Evolutionary conservation across 2,113 vertebrate species (phyloP).

Genomic region (Hypanus sabinus): DNA sequence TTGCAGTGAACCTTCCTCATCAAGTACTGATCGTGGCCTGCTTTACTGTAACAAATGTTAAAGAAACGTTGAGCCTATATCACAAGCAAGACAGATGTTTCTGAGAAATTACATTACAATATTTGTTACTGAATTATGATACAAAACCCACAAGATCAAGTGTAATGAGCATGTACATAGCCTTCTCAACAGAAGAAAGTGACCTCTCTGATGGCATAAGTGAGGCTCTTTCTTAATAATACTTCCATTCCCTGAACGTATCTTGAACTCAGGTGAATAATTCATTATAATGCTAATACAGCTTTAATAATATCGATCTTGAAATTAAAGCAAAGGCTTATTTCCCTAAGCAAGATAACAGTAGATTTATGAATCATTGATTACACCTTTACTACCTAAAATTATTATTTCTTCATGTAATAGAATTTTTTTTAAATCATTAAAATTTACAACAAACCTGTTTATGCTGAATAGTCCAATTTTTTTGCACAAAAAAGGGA

Average conservation of each 20-base stretch:
- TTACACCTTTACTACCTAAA: background rate
- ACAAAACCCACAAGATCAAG: background rate
- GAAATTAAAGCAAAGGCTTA: background rate
- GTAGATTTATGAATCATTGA: background rate
- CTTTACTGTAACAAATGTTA: background rate
- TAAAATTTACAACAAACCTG: background rate
- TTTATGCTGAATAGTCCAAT: background rate
- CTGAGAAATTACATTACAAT: background rate
- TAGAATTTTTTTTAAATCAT: background rate
- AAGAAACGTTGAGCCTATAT: background rate
- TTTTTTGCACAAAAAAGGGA: background rate
- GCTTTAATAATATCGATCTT: constrained; percentile 1
- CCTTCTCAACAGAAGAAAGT: background rate
- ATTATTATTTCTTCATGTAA: background rate
- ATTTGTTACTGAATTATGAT: too few relatives aligned
- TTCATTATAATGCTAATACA: background rate
- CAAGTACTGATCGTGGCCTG: background rate
- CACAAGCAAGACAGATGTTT: background rate
- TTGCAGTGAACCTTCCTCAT: background rate
- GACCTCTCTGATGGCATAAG: background rate
- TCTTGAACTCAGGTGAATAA: background rate
- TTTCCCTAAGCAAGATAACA: background rate
- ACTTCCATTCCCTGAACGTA: background rate
- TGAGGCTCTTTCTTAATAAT: background rate
- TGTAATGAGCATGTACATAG: background rate